These are phyloP conservation scores for Staurois parvus DNA, from an alignment of 2,797 vertebrate species.

Conservation along the genomic window DNA sequence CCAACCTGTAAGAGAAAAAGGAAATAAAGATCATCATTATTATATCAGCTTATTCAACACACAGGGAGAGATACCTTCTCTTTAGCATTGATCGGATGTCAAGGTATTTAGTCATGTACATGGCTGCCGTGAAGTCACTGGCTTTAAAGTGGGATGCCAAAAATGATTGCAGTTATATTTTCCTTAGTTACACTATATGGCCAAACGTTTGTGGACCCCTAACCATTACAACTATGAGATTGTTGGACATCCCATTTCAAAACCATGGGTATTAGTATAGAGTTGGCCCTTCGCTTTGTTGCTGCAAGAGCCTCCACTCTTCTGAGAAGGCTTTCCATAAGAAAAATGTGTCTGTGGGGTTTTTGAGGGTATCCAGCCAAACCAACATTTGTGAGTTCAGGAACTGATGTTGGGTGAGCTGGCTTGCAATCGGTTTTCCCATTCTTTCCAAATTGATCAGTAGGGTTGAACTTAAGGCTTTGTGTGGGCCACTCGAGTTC, in stretches of 20 bases:
- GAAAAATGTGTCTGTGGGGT: no score
- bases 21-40: background rate
- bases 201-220: background rate
- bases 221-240: background rate
- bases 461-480: background rate
- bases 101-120: background rate
- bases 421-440: background rate
- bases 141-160: no score
- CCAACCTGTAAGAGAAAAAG: slow-evolving; percentile 70
- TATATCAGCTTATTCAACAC: background rate
- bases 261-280: no score
- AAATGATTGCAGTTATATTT: no score
- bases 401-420: background rate
- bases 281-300: no score
- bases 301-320: no score
- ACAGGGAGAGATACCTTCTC: background rate
- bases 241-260: no score
- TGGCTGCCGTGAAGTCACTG: background rate
- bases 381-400: no score
- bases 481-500: background rate
- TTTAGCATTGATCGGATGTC: no score
- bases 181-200: background rate
- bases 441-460: background rate
- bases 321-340: no score
- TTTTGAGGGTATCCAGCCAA: no score